These are phyloP conservation scores for Anodontia alba DNA, from an alignment of 2,888 invertebrate species.

Conservation along the genomic window DNA sequence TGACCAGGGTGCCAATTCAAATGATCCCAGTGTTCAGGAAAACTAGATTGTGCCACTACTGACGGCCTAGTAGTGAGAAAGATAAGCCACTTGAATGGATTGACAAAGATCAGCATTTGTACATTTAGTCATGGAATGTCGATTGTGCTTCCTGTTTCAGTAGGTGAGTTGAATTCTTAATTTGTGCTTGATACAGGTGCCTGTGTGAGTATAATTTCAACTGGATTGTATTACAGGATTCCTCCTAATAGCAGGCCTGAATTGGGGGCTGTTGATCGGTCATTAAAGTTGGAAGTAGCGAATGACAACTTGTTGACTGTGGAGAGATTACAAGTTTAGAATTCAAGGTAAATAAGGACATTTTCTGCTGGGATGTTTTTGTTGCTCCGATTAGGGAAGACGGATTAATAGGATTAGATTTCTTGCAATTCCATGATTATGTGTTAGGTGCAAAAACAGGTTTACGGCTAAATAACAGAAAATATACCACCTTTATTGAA, in stretches of 20 bases:
- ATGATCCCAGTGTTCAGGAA: not conserved
- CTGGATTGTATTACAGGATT: slow-evolving; percentile 4
- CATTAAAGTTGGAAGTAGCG: slow-evolving; percentile 2
- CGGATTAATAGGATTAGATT: no score
- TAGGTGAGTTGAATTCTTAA: not conserved
- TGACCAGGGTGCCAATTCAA: not conserved
- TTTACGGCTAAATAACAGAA: no score
- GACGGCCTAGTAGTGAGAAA: not conserved
- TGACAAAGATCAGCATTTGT: not conserved
- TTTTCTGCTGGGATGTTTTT: no score
- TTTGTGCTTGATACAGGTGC: not conserved
- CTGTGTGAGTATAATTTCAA: not conserved
- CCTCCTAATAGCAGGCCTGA: not conserved
- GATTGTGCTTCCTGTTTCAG: not conserved
- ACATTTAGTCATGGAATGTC: not conserved
- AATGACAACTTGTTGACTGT: no score
- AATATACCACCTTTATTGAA: no score
- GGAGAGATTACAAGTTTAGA: no score
- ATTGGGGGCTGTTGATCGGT: not conserved
- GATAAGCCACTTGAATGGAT: no score
- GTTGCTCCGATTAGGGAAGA: no score
- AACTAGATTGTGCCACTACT: not conserved
- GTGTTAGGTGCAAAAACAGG: no score
- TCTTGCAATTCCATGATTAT: no score
- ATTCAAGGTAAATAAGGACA: no score